These are phyloP conservation scores for Archilochus colubris DNA, from an alignment of 2,113 vertebrate genomes.

Conservation along the genomic window DNA sequence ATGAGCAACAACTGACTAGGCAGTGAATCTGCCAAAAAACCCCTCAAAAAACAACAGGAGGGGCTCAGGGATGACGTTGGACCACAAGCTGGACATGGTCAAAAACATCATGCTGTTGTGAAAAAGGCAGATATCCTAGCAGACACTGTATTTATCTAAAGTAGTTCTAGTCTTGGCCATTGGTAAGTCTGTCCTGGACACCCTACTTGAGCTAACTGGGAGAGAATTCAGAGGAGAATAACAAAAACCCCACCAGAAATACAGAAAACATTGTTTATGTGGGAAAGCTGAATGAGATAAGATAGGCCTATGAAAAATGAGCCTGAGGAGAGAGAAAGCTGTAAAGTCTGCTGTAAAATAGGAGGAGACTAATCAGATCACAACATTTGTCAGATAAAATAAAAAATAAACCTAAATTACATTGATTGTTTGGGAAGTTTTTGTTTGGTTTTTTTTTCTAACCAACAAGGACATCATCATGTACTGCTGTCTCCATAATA, in stretches of 20 bases:
- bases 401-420: not conserved
- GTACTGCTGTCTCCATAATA: not conserved
- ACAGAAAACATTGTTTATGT: not conserved
- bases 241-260: not conserved
- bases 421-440: not conserved
- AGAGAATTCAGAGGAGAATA: not conserved
- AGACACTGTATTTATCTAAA: not conserved
- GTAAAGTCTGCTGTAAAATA: not conserved
- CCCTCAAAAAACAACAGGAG: too few relatives aligned
- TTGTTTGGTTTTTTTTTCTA: too few relatives aligned
- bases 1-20: not conserved
- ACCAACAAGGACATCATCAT: not conserved
- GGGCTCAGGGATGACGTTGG: not conserved
- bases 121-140: not conserved
- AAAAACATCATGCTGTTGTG: slow-evolving; percentile 53
- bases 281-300: not conserved
- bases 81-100: slow-evolving; percentile 44
- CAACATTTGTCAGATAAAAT: not conserved
- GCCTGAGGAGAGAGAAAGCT: not conserved
- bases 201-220: not conserved
- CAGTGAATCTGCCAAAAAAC: not conserved
- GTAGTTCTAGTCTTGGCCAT: not conserved
- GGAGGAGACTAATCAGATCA: not conserved
- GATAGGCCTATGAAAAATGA: not conserved
- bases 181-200: not conserved